Evolutionary conservation across 1,140 invertebrate species (phyloP), one percentile per base, ranked within the genome.

Genomic region (Leptonema lineaticorne): DNA sequence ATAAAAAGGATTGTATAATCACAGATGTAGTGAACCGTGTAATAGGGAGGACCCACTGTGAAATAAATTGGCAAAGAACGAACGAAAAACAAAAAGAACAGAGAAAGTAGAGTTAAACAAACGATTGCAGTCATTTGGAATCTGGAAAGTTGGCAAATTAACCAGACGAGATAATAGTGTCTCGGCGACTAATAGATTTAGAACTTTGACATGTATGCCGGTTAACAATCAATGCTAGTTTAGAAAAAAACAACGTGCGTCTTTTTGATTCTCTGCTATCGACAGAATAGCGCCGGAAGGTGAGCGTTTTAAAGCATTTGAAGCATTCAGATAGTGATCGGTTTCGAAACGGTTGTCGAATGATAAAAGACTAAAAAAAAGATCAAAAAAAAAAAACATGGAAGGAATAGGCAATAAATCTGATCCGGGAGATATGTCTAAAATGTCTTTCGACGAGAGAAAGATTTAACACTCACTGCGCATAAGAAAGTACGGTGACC

Each of bases 391-490:
- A n/a, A n/a, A n/a, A n/a, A 45, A 45, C 16, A 45, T n/a, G 16
- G 11, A 53, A 26, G 50, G 22, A 53, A 26, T 26, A 24, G 50
- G 50, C 50, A 53, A 53, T 53, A 53, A 53, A 53, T 53, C 22
- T 53, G 50, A 53, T 53, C 50, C 27, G 27, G 50, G 50, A 53
- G 50, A 53, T 53, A 53, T 24, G 50, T 53, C 50, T 24, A 24
- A 53, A 53, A 53, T 53, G 24, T 24, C 50, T 53, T 53, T 53
- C 50, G 50, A 53, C 50, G 50, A 16, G 22, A 1, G 50, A 53
- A 53, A 53, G 50, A 53, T 53, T 53, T 53, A 53, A 26, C 50
- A 18, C n/a, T n/a, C 30, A 41, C 50, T 14, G 50, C n/a, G 50
- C n/a, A 53, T 24, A 53, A 22, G 50, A 18, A 1, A 1, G 50